Conservation (phyloP, 1,140 invertebrate species). For the Atta colombica region DNA sequence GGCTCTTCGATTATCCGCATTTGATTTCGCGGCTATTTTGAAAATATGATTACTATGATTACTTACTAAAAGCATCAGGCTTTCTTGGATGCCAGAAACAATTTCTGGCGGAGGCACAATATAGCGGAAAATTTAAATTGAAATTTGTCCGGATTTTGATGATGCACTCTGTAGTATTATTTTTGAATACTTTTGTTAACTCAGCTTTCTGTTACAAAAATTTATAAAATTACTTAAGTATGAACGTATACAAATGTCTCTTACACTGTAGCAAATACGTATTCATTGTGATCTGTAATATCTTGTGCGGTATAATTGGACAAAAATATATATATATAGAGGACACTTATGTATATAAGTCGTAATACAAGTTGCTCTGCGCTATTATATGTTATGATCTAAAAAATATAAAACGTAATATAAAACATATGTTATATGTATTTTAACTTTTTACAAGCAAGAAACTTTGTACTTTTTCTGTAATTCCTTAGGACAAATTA, state of each 20-base stretch:
- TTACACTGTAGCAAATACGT: conserved; percentile 43
- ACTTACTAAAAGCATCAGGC: too few relatives aligned
- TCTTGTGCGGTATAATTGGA: conserved; percentile 21
- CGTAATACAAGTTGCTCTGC: neutral
- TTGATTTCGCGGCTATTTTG: too few relatives aligned
- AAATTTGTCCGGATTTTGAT: too few relatives aligned
- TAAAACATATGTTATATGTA: neutral
- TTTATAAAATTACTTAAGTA: neutral
- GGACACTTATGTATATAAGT: neutral
- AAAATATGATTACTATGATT: too few relatives aligned
- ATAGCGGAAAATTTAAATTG: too few relatives aligned
- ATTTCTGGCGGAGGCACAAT: too few relatives aligned
- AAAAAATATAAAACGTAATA: neutral
- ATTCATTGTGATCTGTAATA: conserved; percentile 34
- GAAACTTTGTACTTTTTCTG: neutral
- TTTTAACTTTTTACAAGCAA: neutral
- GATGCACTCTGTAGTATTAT: neutral
- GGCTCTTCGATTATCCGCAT: too few relatives aligned
- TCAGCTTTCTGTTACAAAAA: neutral
- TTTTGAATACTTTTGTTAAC: neutral
- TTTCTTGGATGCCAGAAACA: too few relatives aligned
- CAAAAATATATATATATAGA: neutral
- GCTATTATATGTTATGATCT: neutral
- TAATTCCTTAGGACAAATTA: neutral
- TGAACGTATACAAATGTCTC: neutral